Percentiles rank a stretch among this genome's conserved stretches.
These are phyloP conservation scores for Anthopleura xanthogrammica DNA, from an alignment of 92 coral and sea anemone species.

Conservation along the genomic window DNA sequence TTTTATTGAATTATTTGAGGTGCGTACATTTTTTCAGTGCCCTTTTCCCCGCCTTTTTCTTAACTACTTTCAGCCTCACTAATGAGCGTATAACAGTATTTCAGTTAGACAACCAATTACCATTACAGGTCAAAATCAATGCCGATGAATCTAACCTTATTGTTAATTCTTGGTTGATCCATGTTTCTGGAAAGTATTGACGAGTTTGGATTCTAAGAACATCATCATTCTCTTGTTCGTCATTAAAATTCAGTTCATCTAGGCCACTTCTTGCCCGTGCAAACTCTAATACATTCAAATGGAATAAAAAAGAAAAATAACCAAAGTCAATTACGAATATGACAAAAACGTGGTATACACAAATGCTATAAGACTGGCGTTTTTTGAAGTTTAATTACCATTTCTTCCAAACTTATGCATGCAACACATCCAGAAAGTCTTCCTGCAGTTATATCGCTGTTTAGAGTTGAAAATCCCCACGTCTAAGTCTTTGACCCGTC, in stretches of 20 bases:
- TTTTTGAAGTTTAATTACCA: not conserved
- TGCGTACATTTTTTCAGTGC: too few relatives aligned
- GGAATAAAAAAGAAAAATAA: not conserved
- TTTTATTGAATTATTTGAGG: too few relatives aligned
- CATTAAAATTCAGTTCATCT: not conserved
- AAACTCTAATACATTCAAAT: not conserved
- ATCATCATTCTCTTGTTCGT: not conserved
- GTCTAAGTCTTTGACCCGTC: not conserved
- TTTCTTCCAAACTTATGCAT: not conserved
- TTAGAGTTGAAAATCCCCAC: not conserved
- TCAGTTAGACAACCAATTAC: too few relatives aligned
- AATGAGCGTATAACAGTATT: not conserved
- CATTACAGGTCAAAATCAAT: too few relatives aligned
- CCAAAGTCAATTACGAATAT: too few relatives aligned
- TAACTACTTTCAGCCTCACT: too few relatives aligned
- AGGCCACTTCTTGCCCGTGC: not conserved
- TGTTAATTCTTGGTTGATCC: not conserved
- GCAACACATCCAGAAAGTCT: not conserved
- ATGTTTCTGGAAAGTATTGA: not conserved
- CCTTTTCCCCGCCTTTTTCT: too few relatives aligned
- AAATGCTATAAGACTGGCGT: too few relatives aligned
- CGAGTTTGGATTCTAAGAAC: not conserved
- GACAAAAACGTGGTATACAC: too few relatives aligned
- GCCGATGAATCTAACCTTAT: not conserved
- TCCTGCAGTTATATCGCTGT: not conserved